Evolutionary conservation across 2,113 vertebrate species (phyloP).

Genomic region (Paramormyrops kingsleyae): DNA sequence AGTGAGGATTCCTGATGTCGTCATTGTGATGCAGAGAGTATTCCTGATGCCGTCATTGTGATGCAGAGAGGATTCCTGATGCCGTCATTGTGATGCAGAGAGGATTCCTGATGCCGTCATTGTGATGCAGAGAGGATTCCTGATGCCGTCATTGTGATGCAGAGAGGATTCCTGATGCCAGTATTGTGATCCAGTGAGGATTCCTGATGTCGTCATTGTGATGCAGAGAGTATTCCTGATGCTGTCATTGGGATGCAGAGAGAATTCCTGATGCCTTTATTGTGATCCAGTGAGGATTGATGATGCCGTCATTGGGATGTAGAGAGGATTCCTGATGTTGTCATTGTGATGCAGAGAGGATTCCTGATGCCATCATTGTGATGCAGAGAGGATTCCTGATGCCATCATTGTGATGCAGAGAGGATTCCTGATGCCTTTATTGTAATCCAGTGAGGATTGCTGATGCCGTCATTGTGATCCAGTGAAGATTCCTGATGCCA

Average conservation of each 20-base stretch:
- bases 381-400: background rate
- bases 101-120: no score
- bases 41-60: background rate
- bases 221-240: background rate
- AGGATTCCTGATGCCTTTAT: background rate
- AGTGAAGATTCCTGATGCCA: background rate
- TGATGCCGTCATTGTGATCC: background rate
- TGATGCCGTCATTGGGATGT: background rate
- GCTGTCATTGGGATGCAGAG: background rate
- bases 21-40: no score
- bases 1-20: background rate
- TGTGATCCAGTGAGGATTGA: background rate
- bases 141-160: background rate
- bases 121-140: no score
- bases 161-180: background rate
- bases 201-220: background rate
- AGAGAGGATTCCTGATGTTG: background rate
- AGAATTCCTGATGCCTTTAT: background rate
- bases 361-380: rapidly evolving
- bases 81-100: no score
- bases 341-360: background rate
- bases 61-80: background rate
- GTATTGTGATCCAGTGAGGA: background rate
- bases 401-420: rapidly evolving
- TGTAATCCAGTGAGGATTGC: background rate